These are phyloP conservation scores for Palythoa heliodiscus DNA, from an alignment of 92 coral and sea anemone genomes.

Conservation along the genomic window DNA sequence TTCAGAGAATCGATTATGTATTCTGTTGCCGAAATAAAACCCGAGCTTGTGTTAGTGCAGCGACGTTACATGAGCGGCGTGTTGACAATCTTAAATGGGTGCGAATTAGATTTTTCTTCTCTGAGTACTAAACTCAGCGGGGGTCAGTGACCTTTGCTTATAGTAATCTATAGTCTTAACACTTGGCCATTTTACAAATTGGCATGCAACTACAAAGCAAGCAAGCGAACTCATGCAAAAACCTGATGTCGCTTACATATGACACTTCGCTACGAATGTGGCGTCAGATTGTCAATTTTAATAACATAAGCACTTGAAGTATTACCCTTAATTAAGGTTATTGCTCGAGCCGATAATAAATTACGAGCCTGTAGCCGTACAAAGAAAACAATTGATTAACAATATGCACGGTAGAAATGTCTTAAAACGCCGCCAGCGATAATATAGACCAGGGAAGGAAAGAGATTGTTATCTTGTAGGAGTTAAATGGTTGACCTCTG, in stretches of 20 bases:
- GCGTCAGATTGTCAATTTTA: conserved; percentile 82
- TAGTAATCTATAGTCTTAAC: conserved; percentile 59
- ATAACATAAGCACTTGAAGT: conserved; percentile 82
- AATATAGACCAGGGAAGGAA: conserved; percentile 41
- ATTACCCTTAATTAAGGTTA: conserved; percentile 82
- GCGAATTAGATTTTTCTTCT: conserved; percentile 59
- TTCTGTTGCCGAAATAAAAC: conserved; percentile 22
- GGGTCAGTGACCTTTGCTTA: conserved; percentile 65
- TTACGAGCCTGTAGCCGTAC: conserved; percentile 60
- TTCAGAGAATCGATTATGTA: conserved; percentile 55
- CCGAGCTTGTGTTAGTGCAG: background rate
- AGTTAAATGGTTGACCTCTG: conserved; percentile 72
- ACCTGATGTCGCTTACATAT: conserved; percentile 38
- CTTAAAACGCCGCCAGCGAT: conserved; percentile 39
- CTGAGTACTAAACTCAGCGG: conserved; percentile 35
- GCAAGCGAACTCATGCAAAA: conserved; percentile 34
- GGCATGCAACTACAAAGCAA: conserved; percentile 54
- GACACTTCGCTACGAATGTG: conserved; percentile 69
- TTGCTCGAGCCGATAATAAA: conserved; percentile 70
- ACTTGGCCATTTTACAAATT: conserved; percentile 78
- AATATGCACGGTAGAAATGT: conserved; percentile 47
- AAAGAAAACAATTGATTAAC: conserved; percentile 66
- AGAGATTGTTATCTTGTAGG: conserved; percentile 37
- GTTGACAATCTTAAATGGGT: conserved; percentile 60
- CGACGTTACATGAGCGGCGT: conserved; percentile 33